phyloP scores from a whole-genome alignment of 2,113 vertebrate genomes.

The Cisticola juncidis region DNA sequence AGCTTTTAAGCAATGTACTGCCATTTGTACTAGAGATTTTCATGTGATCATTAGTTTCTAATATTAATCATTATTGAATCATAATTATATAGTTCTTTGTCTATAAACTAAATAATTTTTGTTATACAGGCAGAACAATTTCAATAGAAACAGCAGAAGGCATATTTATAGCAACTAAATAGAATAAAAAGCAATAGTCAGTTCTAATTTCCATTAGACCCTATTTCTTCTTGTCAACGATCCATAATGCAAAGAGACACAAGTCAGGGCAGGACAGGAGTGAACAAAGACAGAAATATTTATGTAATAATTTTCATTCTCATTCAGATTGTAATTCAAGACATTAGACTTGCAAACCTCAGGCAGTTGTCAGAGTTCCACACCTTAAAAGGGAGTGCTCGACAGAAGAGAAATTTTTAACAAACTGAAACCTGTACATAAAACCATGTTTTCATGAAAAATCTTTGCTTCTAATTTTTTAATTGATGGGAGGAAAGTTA shows the following conservation, averaged over 20 bases:
- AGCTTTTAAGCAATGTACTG: constrained; percentile 12
- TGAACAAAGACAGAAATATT: neutral
- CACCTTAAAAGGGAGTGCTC: accelerated
- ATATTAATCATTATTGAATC: constrained; percentile 15
- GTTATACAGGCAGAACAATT: constrained; percentile 9
- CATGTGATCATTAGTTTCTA: constrained; percentile 27
- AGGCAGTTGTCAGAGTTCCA: neutral
- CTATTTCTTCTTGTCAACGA: neutral
- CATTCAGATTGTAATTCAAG: neutral
- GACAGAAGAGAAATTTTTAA: neutral
- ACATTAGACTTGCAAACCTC: neutral
- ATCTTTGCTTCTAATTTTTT: neutral
- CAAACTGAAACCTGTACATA: neutral
- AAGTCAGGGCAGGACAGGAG: neutral
- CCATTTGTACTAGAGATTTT: constrained; percentile 14
- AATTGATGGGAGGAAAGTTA: neutral
- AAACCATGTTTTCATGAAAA: neutral
- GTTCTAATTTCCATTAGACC: constrained; percentile 8
- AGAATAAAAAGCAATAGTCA: neutral
- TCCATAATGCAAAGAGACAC: neutral
- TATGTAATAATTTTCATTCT: neutral
- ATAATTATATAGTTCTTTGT: constrained; percentile 40
- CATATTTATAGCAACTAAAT: constrained; percentile 21
- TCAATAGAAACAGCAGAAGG: constrained; percentile 29
- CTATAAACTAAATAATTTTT: constrained; percentile 45